Conservation (phyloP, 2,888 invertebrate genomes). For the Syritta pipiens region DNA sequence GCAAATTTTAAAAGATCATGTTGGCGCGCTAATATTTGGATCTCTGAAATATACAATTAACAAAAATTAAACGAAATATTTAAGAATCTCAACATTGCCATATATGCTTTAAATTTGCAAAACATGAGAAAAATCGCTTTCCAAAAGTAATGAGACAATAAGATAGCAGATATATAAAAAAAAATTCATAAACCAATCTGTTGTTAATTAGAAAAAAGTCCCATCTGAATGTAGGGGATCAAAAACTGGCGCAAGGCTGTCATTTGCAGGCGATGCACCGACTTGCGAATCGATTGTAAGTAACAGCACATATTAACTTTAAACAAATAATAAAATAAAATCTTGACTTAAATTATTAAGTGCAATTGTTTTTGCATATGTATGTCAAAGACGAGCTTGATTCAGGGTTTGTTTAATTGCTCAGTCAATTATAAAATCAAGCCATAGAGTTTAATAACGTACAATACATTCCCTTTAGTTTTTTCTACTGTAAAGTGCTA, state of each 20-base stretch:
- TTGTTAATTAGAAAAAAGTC: constrained; percentile 13
- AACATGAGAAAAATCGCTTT: too few species aligned
- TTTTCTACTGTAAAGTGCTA: too few species aligned
- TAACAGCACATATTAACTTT: constrained; percentile 54
- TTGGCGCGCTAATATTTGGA: not conserved
- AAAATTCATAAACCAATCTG: not conserved
- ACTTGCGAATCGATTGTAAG: constrained; percentile 79
- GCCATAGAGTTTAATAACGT: too few species aligned
- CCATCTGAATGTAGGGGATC: constrained; percentile 71
- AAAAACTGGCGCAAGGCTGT: constrained; percentile 76
- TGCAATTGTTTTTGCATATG: not conserved
- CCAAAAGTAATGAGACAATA: constrained; percentile 2
- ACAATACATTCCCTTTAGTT: too few species aligned
- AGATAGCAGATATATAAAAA: not conserved
- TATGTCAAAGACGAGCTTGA: too few species aligned
- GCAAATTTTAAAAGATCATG: not conserved
- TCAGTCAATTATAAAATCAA: too few species aligned
- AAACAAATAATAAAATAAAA: too few species aligned
- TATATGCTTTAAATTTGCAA: not conserved
- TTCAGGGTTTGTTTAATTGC: too few species aligned
- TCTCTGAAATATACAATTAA: too few species aligned
- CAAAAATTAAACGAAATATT: not conserved
- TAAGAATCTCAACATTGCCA: not conserved
- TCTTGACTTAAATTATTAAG: too few species aligned
- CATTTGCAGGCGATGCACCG: constrained; percentile 80